Conservation (phyloP, 1,140 invertebrate genomes). For the Gryon sp. region DNA sequence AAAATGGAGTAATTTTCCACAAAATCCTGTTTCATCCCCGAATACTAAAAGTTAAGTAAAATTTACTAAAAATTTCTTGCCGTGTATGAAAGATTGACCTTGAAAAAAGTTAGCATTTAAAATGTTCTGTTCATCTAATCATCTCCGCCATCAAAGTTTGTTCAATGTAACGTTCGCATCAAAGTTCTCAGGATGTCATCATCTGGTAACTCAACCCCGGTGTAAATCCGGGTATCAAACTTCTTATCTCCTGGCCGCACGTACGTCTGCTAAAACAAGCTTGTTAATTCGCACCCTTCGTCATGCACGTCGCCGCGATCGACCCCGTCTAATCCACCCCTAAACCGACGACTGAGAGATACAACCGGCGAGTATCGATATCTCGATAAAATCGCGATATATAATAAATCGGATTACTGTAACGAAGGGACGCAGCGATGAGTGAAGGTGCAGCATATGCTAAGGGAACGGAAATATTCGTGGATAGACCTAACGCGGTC, state of each 20-base stretch:
- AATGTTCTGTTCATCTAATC: neutral
- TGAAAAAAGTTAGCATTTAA: neutral
- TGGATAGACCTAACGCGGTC: constrained; percentile 44
- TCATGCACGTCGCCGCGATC: constrained; percentile 17
- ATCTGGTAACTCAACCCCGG: constrained; percentile 9
- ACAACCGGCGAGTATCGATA: constrained; percentile 51
- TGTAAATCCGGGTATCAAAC: constrained; percentile 28
- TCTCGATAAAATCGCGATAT: constrained; percentile 66
- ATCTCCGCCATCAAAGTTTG: constrained; percentile 14
- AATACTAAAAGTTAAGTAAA: too few species aligned
- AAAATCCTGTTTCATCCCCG: too few species aligned
- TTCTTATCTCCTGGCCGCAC: constrained; percentile 46
- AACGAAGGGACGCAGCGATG: constrained; percentile 49
- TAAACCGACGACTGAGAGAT: constrained; percentile 16
- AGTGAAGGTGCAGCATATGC: constrained; percentile 64
- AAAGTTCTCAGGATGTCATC: constrained; percentile 16
- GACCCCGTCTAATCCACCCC: constrained; percentile 48
- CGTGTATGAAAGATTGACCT: neutral
- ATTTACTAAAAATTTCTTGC: too few species aligned
- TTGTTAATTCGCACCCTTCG: constrained; percentile 61
- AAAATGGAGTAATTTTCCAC: too few species aligned
- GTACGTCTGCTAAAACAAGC: constrained; percentile 51
- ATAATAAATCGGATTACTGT: constrained; percentile 65
- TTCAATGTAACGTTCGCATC: constrained; percentile 16
- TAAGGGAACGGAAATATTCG: constrained; percentile 38